Evolutionary conservation across 2,113 vertebrate genomes (phyloP).

Genomic region (Excalfactoria chinensis): DNA sequence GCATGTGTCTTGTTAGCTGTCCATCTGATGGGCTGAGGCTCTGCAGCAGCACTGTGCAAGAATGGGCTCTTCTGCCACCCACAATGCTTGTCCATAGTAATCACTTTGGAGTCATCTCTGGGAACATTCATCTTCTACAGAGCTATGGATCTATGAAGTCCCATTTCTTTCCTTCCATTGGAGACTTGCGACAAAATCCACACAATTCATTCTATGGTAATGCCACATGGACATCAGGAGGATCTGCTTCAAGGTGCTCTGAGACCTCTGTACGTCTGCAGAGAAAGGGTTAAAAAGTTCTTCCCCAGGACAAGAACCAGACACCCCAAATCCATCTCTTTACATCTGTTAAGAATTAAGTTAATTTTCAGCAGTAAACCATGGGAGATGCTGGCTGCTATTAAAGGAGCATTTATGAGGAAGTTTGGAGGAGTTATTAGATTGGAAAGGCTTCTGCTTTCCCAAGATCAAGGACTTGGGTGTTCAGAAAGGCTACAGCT

Average conservation of each 20-base stretch:
- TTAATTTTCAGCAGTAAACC: not conserved
- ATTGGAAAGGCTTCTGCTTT: not conserved
- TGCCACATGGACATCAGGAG: not conserved
- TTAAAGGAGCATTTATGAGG: not conserved
- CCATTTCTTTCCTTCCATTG: not conserved
- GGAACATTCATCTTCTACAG: not conserved
- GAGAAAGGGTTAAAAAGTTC: not conserved
- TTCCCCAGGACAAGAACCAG: not conserved
- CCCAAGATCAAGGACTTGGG: not conserved
- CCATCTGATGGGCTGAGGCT: not conserved
- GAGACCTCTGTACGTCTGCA: not conserved
- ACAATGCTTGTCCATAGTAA: not conserved
- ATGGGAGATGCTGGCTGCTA: not conserved
- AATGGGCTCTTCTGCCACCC: not conserved
- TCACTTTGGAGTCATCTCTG: not conserved
- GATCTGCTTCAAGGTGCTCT: fast-evolving
- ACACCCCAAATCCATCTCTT: not conserved
- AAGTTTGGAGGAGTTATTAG: not conserved
- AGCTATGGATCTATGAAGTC: not conserved
- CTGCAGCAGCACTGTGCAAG: not conserved
- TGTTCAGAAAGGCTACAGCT: not conserved
- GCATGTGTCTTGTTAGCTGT: not conserved
- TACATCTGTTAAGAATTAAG: not conserved
- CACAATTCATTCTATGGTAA: not conserved
- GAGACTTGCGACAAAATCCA: not conserved